Percentiles rank a stretch among this genome's conserved stretches.
phyloP scores from a whole-genome alignment of 1,140 invertebrate genomes.

The Cylas formicarius region DNA sequence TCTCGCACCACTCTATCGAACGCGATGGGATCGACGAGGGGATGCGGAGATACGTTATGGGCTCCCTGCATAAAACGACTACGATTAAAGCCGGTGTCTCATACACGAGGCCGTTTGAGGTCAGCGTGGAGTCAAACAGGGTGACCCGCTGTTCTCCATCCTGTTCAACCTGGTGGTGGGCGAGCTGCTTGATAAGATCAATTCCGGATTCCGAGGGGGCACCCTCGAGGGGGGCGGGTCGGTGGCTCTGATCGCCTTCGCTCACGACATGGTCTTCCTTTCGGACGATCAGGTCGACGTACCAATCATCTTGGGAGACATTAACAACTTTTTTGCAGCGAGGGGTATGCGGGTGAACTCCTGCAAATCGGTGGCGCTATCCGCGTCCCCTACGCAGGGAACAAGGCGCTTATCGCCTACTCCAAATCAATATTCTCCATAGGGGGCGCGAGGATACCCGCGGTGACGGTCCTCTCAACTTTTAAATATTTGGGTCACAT shows the following conservation, averaged over 20 bases:
- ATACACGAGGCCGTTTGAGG: constrained; percentile 1
- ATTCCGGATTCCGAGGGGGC: constrained; percentile 1
- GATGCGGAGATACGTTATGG: constrained; percentile 23
- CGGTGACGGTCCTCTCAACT: not conserved
- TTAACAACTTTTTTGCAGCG: not conserved
- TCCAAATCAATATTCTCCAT: constrained; percentile 10
- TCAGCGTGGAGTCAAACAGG: constrained; percentile 31
- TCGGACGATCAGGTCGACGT: constrained; percentile 22
- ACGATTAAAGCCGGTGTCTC: constrained; percentile 21
- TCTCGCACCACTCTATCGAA: constrained; percentile 4
- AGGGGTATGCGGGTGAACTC: constrained; percentile 8
- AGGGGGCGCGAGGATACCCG: constrained; percentile 5
- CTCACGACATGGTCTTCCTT: constrained; percentile 41
- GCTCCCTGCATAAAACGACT: constrained; percentile 25
- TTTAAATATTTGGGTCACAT: constrained; percentile 25
- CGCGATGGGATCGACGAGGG: constrained; percentile 10
- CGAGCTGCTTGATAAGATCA: constrained; percentile 11
- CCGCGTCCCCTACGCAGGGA: too few species aligned
- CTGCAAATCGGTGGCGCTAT: not conserved
- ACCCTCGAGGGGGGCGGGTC: constrained; percentile 5
- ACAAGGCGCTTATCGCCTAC: not conserved
- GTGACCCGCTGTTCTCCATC: constrained; percentile 30
- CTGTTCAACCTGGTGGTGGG: constrained; percentile 41
- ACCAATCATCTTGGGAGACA: constrained; percentile 5
- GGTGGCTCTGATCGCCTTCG: constrained; percentile 35